These are phyloP conservation scores for Aphelenchoides fujianensis DNA, from an alignment of 1,140 invertebrate species.

Conservation along the genomic window DNA sequence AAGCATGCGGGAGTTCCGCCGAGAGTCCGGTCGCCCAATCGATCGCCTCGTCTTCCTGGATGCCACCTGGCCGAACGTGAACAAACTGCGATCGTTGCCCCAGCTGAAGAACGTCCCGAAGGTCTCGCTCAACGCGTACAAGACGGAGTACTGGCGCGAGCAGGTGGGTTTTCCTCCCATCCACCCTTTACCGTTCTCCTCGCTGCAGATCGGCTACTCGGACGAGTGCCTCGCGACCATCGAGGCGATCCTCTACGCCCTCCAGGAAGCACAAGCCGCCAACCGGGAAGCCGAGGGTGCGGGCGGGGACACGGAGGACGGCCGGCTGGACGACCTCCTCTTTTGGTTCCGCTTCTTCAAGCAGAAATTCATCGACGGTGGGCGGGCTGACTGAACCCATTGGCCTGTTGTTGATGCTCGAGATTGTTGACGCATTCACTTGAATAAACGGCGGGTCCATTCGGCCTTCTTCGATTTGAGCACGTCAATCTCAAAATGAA, in stretches of 20 bases:
- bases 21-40: slow-evolving; percentile 24
- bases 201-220: slow-evolving; percentile 42
- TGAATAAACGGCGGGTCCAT: too few relatives aligned
- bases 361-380: slow-evolving; percentile 28
- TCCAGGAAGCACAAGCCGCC: slow-evolving; percentile 42
- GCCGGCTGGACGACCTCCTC: slow-evolving; percentile 54
- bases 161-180: too few relatives aligned
- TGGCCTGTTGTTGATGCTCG: too few relatives aligned
- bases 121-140: slow-evolving; percentile 47
- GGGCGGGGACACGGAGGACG: neutral
- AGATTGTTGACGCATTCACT: too few relatives aligned
- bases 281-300: neutral
- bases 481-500: too few relatives aligned
- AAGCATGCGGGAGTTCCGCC: slow-evolving; percentile 1
- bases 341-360: slow-evolving; percentile 57
- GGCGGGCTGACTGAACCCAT: too few relatives aligned
- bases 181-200: too few relatives aligned
- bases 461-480: too few relatives aligned
- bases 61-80: slow-evolving; percentile 55
- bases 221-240: slow-evolving; percentile 55
- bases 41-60: slow-evolving; percentile 54
- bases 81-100: slow-evolving; percentile 31
- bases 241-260: slow-evolving; percentile 60
- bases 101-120: slow-evolving; percentile 47
- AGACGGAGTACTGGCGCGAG: slow-evolving; percentile 57